These are phyloP conservation scores for Erebia epiphron DNA, from an alignment of 2,888 invertebrate genomes.

Conservation along the genomic window DNA sequence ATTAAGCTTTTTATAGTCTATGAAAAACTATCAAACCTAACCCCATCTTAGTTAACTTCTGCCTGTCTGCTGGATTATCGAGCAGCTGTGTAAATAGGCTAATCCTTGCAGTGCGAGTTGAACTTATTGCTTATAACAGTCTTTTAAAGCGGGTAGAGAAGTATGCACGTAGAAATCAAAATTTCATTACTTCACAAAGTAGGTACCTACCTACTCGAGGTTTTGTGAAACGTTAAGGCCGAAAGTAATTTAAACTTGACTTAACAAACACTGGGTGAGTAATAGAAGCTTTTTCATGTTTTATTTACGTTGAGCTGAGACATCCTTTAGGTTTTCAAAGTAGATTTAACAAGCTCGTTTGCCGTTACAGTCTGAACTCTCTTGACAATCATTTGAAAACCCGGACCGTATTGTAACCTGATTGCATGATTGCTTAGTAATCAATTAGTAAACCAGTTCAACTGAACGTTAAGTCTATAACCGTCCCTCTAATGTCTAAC, in stretches of 20 bases:
- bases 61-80: too few species aligned
- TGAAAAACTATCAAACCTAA: too few species aligned
- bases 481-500: neutral
- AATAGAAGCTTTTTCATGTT: conserved; percentile 17
- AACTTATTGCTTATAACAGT: too few species aligned
- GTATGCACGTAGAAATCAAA: neutral
- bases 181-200: neutral
- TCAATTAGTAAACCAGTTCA: conserved; percentile 9
- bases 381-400: conserved; percentile 1
- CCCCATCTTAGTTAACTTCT: too few species aligned
- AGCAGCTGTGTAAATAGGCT: too few species aligned
- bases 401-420: conserved; percentile 3
- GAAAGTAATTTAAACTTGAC: conserved; percentile 1
- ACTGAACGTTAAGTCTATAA: conserved; percentile 2
- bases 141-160: neutral
- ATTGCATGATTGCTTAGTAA: conserved; percentile 16
- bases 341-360: conserved; percentile 14
- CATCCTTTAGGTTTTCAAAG: neutral
- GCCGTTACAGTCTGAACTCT: neutral
- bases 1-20: too few species aligned
- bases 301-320: neutral
- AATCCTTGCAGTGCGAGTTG: too few species aligned
- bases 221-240: neutral
- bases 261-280: neutral
- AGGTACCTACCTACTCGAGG: neutral